phyloP scores from a whole-genome alignment of 2,113 vertebrate genomes.

The Origma solitaria region DNA sequence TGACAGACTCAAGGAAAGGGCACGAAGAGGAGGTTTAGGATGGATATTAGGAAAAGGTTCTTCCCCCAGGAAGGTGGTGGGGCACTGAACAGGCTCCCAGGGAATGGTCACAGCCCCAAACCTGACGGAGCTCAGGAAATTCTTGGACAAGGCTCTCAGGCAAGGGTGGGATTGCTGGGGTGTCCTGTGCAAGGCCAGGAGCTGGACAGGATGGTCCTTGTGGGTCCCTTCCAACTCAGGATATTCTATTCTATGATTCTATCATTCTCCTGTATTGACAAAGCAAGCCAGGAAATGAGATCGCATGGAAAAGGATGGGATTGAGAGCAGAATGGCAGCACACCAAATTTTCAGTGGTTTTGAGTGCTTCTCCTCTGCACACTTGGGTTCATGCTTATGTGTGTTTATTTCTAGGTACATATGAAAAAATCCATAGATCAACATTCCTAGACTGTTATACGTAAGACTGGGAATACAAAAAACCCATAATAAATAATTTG shows the following conservation, averaged over 20 bases:
- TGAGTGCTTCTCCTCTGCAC: background rate
- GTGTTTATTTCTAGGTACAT: background rate
- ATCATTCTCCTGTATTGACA: background rate
- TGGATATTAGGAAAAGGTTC: background rate
- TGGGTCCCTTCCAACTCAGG: background rate
- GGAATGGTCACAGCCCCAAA: background rate
- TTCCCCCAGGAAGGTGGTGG: background rate
- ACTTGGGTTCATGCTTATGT: accelerated
- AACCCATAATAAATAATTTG: background rate
- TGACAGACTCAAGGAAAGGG: background rate
- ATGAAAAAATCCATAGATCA: background rate
- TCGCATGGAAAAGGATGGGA: background rate
- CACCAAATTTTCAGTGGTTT: background rate
- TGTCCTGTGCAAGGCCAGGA: background rate
- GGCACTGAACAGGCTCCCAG: background rate
- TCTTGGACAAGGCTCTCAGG: background rate
- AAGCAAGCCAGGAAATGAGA: background rate
- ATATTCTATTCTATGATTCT: background rate
- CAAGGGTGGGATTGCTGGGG: background rate
- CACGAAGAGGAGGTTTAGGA: background rate
- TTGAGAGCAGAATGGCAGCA: background rate
- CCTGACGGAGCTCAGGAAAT: background rate
- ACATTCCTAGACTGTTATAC: background rate
- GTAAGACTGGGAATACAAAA: background rate
- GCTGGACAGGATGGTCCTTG: background rate